phyloP scores from a whole-genome alignment of 1,140 invertebrate genomes.

The Nymphalis io region DNA sequence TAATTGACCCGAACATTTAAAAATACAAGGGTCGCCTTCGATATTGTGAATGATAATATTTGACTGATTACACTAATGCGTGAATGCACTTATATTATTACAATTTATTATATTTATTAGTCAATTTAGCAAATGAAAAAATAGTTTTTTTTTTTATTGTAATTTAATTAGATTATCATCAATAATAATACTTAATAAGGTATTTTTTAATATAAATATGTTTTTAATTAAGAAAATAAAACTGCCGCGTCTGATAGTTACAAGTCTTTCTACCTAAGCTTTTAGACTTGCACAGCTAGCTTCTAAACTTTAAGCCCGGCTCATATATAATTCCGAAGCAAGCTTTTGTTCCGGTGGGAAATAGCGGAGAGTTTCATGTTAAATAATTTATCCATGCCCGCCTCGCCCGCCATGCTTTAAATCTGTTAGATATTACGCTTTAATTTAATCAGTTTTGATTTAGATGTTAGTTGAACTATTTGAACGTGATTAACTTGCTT shows the following conservation, averaged over 20 bases:
- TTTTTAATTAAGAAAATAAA: neutral
- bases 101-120: too few species aligned
- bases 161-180: too few species aligned
- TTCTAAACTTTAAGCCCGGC: conserved; percentile 79
- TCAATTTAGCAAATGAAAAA: too few species aligned
- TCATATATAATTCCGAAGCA: conserved; percentile 79
- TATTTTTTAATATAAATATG: too few species aligned
- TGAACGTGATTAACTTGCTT: conserved; percentile 17
- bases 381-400: conserved; percentile 70
- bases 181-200: too few species aligned
- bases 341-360: conserved; percentile 77
- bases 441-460: conserved; percentile 39
- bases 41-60: neutral
- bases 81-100: too few species aligned
- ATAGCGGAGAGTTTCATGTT: conserved; percentile 73
- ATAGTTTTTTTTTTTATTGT: too few species aligned
- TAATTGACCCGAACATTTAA: neutral
- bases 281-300: conserved; percentile 78
- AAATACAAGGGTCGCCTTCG: too few species aligned
- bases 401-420: conserved; percentile 43
- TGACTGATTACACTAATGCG: neutral
- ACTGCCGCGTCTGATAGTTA: conserved; percentile 14
- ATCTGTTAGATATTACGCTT: conserved; percentile 43
- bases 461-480: conserved; percentile 23
- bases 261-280: conserved; percentile 57